These are phyloP conservation scores for Platycheirus rosarum DNA, from an alignment of 2,888 invertebrate genomes.

Conservation along the genomic window DNA sequence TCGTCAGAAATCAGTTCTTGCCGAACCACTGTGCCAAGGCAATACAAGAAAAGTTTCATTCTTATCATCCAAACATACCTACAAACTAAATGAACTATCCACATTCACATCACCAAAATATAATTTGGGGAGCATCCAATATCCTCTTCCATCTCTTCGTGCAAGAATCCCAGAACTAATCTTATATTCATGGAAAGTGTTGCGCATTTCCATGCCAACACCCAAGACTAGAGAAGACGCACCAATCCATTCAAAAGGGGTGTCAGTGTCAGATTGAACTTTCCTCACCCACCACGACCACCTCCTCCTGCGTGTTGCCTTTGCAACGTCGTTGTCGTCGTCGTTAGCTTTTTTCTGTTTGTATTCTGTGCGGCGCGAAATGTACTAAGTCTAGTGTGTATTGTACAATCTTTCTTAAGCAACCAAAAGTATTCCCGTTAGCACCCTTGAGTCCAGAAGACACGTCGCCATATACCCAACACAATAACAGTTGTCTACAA, in stretches of 20 bases:
- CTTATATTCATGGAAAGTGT: conserved; percentile 70
- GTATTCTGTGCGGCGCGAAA: conserved; percentile 29
- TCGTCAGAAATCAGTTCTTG: conserved; percentile 1
- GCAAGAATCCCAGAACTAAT: conserved; percentile 70
- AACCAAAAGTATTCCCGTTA: conserved; percentile 52
- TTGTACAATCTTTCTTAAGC: conserved; percentile 53
- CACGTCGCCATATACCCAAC: conserved; percentile 52
- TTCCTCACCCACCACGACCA: background rate
- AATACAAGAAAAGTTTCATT: too few species aligned
- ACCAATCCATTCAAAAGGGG: conserved; percentile 16
- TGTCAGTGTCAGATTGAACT: conserved; percentile 23
- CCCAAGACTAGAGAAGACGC: conserved; percentile 9
- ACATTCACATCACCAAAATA: conserved; percentile 13
- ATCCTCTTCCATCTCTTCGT: conserved; percentile 49
- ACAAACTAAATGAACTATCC: background rate
- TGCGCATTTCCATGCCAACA: conserved; percentile 67
- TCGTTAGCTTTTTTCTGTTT: conserved; percentile 11
- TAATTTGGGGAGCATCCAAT: conserved; percentile 52
- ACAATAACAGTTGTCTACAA: background rate
- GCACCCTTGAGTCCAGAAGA: conserved; percentile 60
- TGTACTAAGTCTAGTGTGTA: conserved; percentile 33
- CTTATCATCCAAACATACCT: background rate
- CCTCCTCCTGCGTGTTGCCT: too few species aligned
- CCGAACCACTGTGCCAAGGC: too few species aligned
- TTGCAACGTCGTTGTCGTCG: too few species aligned